Base-by-base conservation (phyloP, 2,888 invertebrate genomes). In the Pegoplata infirma region DNA sequence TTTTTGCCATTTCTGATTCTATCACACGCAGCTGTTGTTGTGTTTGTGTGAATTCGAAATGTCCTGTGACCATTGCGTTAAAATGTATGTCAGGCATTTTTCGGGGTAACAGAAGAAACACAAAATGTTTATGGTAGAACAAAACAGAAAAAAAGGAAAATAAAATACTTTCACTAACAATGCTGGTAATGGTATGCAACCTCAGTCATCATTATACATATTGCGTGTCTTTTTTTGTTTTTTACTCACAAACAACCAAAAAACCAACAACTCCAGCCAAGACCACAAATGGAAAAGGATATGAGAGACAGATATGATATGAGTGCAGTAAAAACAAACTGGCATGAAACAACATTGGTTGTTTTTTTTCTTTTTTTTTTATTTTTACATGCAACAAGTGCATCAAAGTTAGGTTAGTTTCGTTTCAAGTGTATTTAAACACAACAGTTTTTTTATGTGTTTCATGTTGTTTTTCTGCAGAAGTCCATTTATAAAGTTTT, bases 121-220 rank as follows among this genome's bases (percentile, higher is more conserved):
- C 2, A 61, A 19, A 40, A 12, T n/a, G n/a, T n/a, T n/a, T n/a
- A 23, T 8, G 5, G n/a, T n/a, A n/a, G n/a, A n/a, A n/a, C 0
- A 19, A 1, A 55, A 17, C 55, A 25, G 19, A 28, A 53, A 46
- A 21, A n/a, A 69, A 75, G 72, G n/a, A n/a, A n/a, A n/a, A n/a
- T n/a, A n/a, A n/a, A n/a, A n/a, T n/a, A 75, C 75, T 63, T 75
- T 75, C 67, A 63, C 79, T 67, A 21, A 51, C 71, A 56, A 47
- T 56, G 63, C 56, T 58, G 56, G 67, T 46, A 75, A 67, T 71
- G 25, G 67, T 58, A 66, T 63, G 25, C 79, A 75, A 75, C 56
- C 75, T 72, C 67, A 79, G 67, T 63, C 71, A 46, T 71, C 71
- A 72, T 56, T 67, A 47, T 53, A 46, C 23, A 51, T 61, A 55